Evolutionary conservation across 1,140 invertebrate species (phyloP), one percentile per base, ranked within the genome.

Genomic region (Lutraria rhynchaena): DNA sequence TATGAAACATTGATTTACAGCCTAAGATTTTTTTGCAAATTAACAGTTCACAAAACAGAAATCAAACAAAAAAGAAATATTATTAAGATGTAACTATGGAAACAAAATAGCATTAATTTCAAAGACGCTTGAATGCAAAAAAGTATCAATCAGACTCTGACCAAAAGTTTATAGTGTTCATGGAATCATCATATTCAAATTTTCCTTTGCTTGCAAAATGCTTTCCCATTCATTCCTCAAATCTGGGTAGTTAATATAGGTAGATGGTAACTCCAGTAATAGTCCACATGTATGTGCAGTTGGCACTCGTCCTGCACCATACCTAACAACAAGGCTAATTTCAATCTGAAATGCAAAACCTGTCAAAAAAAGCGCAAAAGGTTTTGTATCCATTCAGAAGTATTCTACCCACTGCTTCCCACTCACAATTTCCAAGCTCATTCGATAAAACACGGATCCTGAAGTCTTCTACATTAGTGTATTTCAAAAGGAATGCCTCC

Each of bases 141-240:
- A n/a, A n/a, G n/a, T n/a, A n/a, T n/a, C n/a, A n/a, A n/a, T n/a
- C n/a, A n/a, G n/a, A n/a, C n/a, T n/a, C n/a, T n/a, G n/a, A n/a
- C n/a, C n/a, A n/a, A n/a, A n/a, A n/a, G n/a, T n/a, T n/a, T n/a
- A n/a, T n/a, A n/a, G n/a, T 24, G 24, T 29, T 71, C 27, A 53
- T 17, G 41, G 17, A 70, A 70, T 44, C 65, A 70, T 70, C 22
- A 29, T 70, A 9, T 51, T 70, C 65, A 70, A 51, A 24, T 70
- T 51, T 70, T 46, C 53, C n/a, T 77, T 63, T 17, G 58, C 31
- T n/a, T 53, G 65, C 1, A 83, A 49, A 7, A 83, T 44, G 31
- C 55, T 49, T 46, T 75, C 73, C 49, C 63, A 51, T 22, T 82
- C 73, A 46, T 57, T 77, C 44, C 41, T 63, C 41, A 77, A 77